These are phyloP conservation scores for Dorcus parallelipipedus DNA, from an alignment of 2,888 invertebrate species.

Conservation along the genomic window DNA sequence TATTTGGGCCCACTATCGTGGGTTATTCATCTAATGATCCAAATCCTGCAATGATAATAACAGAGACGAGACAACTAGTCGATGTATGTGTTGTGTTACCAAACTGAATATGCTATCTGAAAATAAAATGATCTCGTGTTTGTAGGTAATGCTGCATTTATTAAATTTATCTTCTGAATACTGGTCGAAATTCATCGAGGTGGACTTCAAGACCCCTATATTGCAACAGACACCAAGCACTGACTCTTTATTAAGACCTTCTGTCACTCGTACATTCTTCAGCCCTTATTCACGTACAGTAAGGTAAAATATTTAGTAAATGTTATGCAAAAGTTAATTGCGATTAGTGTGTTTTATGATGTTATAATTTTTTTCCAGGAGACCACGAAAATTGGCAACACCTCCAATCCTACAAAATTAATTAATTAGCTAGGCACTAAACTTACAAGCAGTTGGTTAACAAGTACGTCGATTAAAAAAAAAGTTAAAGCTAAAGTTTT, in stretches of 20 bases:
- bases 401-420: no score
- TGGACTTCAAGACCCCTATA: slow-evolving; percentile 36
- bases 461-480: no score
- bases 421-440: no score
- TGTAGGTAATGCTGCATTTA: slow-evolving; percentile 56
- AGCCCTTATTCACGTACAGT: slow-evolving; percentile 19
- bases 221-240: slow-evolving; percentile 48
- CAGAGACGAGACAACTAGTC: slow-evolving; percentile 74
- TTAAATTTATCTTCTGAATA: slow-evolving; percentile 70
- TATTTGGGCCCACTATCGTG: slow-evolving; percentile 92
- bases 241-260: slow-evolving; percentile 39
- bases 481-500: no score
- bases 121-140: slow-evolving; percentile 5
- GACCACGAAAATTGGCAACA: no score
- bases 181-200: slow-evolving; percentile 70
- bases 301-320: neutral
- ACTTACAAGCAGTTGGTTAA: no score
- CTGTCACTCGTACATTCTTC: slow-evolving; percentile 22
- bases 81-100: slow-evolving; percentile 52
- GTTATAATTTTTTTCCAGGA: no score
- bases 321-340: no score
- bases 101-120: neutral
- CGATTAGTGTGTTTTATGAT: no score
- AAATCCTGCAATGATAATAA: slow-evolving; percentile 67
- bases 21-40: slow-evolving; percentile 80